Percentiles rank a stretch among this genome's conserved stretches.
Conservation (phyloP, 1,140 invertebrate genomes). For the Bradysia coprophila region DNA sequence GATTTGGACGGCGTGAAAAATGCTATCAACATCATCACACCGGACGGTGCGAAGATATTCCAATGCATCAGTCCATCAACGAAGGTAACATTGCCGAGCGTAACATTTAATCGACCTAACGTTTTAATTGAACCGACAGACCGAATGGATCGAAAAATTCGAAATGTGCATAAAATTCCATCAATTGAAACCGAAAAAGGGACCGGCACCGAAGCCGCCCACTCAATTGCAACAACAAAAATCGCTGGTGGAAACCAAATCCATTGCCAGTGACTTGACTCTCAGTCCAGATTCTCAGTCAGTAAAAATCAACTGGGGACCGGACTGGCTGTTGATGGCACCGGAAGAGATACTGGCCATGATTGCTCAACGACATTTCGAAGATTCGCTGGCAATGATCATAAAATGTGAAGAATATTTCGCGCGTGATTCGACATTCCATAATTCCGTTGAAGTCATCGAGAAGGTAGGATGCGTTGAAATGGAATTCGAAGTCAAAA, state of each 20-base stretch:
- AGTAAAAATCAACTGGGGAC: constrained; percentile 31
- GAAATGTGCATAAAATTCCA: constrained; percentile 79
- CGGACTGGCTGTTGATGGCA: constrained; percentile 83
- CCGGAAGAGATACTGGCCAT: constrained; percentile 91
- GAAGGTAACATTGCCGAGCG: constrained; percentile 46
- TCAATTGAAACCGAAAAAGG: constrained; percentile 37
- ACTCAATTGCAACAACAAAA: constrained; percentile 15
- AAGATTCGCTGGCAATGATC: constrained; percentile 78
- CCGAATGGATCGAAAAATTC: constrained; percentile 88
- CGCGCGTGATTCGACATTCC: constrained; percentile 20
- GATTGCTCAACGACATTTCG: constrained; percentile 94
- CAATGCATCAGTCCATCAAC: constrained; percentile 70
- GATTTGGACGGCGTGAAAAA: constrained; percentile 80
- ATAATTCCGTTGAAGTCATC: constrained; percentile 25
- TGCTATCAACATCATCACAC: constrained; percentile 85
- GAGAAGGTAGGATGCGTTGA: constrained; percentile 24
- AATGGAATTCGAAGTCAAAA: constrained; percentile 13
- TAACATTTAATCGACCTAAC: too few species aligned
- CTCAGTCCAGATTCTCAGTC: constrained; percentile 28
- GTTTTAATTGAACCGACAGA: too few species aligned
- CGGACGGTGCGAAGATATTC: constrained; percentile 84
- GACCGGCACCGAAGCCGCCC: constrained; percentile 27
- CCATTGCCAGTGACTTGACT: constrained; percentile 20
- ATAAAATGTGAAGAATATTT: constrained; percentile 48
- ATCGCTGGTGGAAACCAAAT: constrained; percentile 17